phyloP scores from a whole-genome alignment of 2,888 invertebrate genomes.

The Caenorhabditis macrosperma region DNA sequence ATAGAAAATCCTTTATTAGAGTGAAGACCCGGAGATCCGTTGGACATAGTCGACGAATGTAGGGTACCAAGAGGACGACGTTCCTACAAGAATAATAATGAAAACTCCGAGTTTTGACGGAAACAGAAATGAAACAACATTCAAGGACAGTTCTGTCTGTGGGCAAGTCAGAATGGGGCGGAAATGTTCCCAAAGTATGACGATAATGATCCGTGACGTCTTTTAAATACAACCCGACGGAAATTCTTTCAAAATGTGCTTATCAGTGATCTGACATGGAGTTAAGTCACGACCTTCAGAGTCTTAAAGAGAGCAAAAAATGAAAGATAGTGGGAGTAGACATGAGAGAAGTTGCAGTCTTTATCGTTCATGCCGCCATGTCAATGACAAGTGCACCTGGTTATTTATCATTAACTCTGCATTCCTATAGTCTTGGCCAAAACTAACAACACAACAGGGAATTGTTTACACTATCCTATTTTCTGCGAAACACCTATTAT shows the following conservation, averaged over 20 bases:
- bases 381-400: constrained; percentile 50
- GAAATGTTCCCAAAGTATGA: too few species aligned
- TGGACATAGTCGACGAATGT: constrained; percentile 7
- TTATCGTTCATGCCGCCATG: constrained; percentile 16
- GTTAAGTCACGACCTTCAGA: constrained; percentile 24
- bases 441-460: background rate
- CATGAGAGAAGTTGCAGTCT: constrained; percentile 36
- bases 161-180: too few species aligned
- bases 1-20: constrained; percentile 19
- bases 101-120: too few species aligned
- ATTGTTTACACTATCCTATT: background rate
- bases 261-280: constrained; percentile 24
- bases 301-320: constrained; percentile 35
- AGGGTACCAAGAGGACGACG: background rate
- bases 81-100: too few species aligned
- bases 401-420: constrained; percentile 25
- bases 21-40: constrained; percentile 17
- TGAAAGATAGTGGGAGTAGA: constrained; percentile 43
- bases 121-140: background rate
- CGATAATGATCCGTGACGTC: background rate
- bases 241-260: constrained; percentile 36
- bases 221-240: constrained; percentile 9
- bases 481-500: background rate
- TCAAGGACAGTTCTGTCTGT: too few species aligned
- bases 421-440: constrained; percentile 8